Percentiles rank a stretch among this genome's conserved stretches.
Evolutionary conservation across 2,113 vertebrate genomes (phyloP).

Genomic region (Tylochromis polylepis): DNA sequence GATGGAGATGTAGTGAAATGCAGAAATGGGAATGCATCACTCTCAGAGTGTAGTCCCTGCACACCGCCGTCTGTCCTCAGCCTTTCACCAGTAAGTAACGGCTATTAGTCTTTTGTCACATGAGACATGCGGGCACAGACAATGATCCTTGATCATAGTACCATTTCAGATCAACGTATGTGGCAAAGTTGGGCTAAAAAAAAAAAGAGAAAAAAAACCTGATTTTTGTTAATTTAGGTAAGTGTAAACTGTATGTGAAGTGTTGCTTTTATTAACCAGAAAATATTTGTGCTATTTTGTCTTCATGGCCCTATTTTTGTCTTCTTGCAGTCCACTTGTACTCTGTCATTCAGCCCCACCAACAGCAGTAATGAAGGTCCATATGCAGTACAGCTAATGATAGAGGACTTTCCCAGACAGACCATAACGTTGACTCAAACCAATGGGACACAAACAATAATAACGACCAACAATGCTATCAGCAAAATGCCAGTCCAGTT

Average conservation of each 20-base stretch:
- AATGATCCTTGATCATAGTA: background rate
- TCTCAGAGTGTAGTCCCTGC: background rate
- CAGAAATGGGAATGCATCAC: background rate
- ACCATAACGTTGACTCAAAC: background rate
- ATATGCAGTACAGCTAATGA: slow-evolving; percentile 18
- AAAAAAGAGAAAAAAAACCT: background rate
- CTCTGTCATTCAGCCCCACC: background rate
- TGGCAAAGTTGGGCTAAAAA: background rate
- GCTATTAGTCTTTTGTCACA: background rate
- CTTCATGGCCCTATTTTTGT: background rate
- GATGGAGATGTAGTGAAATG: slow-evolving; percentile 34
- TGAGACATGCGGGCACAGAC: background rate
- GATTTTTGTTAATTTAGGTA: background rate
- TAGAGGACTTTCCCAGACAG: slow-evolving; percentile 48
- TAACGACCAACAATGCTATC: background rate
- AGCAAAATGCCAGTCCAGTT: slow-evolving; percentile 46
- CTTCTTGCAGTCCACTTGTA: slow-evolving; percentile 15
- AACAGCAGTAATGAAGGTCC: background rate
- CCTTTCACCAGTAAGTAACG: slow-evolving; percentile 15
- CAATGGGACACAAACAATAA: fast-evolving
- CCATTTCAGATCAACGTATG: background rate
- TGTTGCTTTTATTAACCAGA: background rate
- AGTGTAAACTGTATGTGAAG: background rate
- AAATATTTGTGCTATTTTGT: background rate
- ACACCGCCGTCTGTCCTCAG: background rate